A percentile compares a stretch with the other conserved stretches of the same genome.
phyloP scores from a whole-genome alignment of 2,888 invertebrate genomes.

The Synanthedon formicaeformis region DNA sequence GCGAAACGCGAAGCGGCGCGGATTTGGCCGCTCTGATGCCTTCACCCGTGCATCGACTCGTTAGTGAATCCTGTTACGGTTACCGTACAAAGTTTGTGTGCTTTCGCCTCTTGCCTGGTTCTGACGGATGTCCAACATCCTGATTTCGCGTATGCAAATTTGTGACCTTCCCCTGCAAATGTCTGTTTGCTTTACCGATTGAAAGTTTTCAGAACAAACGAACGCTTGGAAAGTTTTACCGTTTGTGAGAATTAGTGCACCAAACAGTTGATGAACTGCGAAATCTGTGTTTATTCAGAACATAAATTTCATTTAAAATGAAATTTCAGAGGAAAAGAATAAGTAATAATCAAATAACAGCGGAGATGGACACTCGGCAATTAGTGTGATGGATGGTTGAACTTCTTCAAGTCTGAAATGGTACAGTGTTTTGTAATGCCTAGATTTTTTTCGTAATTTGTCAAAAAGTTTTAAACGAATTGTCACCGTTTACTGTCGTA shows the following conservation, averaged over 20 bases:
- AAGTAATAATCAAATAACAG: slow-evolving; percentile 44
- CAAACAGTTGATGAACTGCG: neutral
- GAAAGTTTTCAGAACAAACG: neutral
- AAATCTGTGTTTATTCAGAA: slow-evolving; percentile 2
- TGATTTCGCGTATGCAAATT: slow-evolving; percentile 27
- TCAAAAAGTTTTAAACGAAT: slow-evolving; percentile 15
- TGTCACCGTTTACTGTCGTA: neutral
- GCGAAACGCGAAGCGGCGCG: neutral
- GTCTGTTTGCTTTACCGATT: neutral
- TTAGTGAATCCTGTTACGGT: slow-evolving; percentile 57
- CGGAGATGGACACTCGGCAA: slow-evolving; percentile 30
- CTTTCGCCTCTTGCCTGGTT: slow-evolving; percentile 15
- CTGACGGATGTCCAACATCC: slow-evolving; percentile 43
- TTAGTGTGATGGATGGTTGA: slow-evolving; percentile 16
- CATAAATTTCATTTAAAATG: neutral
- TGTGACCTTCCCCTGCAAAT: slow-evolving; percentile 8
- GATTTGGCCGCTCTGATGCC: slow-evolving; percentile 8
- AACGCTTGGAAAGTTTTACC: slow-evolving; percentile 6
- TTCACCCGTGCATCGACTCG: slow-evolving; percentile 40
- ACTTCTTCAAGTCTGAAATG: slow-evolving; percentile 41
- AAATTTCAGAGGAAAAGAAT: slow-evolving; percentile 18
- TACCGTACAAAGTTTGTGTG: slow-evolving; percentile 52
- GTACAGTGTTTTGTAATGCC: slow-evolving; percentile 50
- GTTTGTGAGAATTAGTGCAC: slow-evolving; percentile 3
- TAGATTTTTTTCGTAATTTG: slow-evolving; percentile 44